Conservation (phyloP, 2,113 vertebrate genomes). For the Mesocricetus auratus region DNA sequence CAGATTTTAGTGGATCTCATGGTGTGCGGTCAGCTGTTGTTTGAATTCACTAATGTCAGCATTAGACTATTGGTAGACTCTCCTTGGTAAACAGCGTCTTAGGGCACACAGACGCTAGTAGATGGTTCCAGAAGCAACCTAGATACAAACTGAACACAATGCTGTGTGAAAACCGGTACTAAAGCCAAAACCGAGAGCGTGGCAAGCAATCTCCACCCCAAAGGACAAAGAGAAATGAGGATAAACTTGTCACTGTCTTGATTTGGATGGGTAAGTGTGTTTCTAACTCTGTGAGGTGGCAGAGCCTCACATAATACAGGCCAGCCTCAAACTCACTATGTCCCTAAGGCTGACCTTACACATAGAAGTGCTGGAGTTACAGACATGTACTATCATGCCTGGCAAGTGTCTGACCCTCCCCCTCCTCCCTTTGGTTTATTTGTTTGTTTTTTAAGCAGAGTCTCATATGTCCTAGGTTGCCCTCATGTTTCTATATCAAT, state of each 20-base stretch:
- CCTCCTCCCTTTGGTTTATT: background rate
- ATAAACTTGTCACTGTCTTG: background rate
- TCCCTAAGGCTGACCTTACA: background rate
- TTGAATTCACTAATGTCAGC: constrained; percentile 72
- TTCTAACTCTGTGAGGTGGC: background rate
- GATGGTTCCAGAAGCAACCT: background rate
- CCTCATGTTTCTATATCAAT: background rate
- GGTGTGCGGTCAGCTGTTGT: constrained; percentile 80
- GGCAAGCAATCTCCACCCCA: background rate
- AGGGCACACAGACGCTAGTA: background rate
- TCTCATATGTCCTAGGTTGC: background rate
- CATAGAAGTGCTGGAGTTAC: background rate
- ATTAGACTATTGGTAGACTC: constrained; percentile 55
- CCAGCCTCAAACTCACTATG: background rate
- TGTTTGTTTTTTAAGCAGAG: background rate
- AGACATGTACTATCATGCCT: background rate
- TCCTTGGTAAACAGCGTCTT: constrained; percentile 25
- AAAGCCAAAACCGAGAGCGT: background rate
- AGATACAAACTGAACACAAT: background rate
- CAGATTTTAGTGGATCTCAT: constrained; percentile 76
- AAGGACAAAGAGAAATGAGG: background rate
- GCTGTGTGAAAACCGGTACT: constrained; percentile 17
- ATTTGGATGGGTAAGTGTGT: background rate
- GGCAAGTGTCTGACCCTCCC: background rate
- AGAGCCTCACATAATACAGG: background rate